A percentile compares a stretch with the other conserved stretches of the same genome.
Evolutionary conservation across 2,113 vertebrate species (phyloP).

Genomic region (Columba livia): DNA sequence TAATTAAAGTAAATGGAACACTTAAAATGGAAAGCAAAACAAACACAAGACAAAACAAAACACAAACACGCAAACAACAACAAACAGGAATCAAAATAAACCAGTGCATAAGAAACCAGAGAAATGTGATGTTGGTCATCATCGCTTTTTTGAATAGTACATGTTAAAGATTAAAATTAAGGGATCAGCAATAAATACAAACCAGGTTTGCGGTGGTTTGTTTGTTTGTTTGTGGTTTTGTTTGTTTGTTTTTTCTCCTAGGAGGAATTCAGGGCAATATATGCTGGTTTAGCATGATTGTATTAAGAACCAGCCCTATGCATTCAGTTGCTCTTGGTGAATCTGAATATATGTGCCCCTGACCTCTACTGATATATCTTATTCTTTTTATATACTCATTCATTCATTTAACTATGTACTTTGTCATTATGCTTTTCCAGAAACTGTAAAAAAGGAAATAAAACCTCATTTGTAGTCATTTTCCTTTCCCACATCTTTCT

Average conservation of each 20-base stretch:
- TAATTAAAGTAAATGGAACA: conserved; percentile 1
- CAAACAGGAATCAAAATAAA: not conserved
- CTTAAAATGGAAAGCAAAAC: not conserved
- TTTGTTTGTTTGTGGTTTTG: not conserved
- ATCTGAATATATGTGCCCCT: not conserved
- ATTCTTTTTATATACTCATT: not conserved
- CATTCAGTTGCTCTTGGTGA: not conserved
- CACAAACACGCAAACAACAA: no score
- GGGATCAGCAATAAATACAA: not conserved
- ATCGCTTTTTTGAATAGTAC: not conserved
- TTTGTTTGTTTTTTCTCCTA: not conserved
- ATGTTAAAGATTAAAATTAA: not conserved
- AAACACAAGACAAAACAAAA: not conserved
- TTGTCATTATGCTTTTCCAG: not conserved
- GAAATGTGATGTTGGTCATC: not conserved
- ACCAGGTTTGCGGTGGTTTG: not conserved
- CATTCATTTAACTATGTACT: not conserved
- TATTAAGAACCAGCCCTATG: not conserved
- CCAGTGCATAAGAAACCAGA: not conserved
- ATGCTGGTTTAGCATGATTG: not conserved
- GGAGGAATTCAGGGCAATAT: not conserved
- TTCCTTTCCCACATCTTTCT: not conserved
- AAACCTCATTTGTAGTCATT: not conserved
- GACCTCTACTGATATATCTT: not conserved
- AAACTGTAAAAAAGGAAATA: not conserved